These are phyloP conservation scores for Margaritifera margaritifera DNA, from an alignment of 2,888 invertebrate genomes.

Conservation along the genomic window DNA sequence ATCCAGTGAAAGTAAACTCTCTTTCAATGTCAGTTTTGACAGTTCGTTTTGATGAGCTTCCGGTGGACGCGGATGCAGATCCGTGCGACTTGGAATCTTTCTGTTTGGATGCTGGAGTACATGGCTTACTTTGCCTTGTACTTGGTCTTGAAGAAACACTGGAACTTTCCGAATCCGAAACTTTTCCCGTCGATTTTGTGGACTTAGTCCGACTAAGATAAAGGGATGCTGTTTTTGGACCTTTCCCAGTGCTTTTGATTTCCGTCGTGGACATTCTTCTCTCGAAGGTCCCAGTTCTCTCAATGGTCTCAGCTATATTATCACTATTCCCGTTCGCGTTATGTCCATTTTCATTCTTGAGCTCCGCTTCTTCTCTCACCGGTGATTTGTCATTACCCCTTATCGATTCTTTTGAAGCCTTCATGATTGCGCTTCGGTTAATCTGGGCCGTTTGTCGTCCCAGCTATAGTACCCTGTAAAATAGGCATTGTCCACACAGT, in stretches of 20 bases:
- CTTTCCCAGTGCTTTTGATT: conserved; percentile 28
- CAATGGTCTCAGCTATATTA: no score
- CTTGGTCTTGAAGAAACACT: not conserved
- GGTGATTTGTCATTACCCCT: no score
- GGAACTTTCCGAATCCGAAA: not conserved
- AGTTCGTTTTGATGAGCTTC: conserved; percentile 10
- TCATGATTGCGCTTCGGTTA: no score
- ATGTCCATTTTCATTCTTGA: no score
- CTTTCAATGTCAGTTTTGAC: conserved; percentile 15
- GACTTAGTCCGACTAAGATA: conserved; percentile 44
- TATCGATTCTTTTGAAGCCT: no score
- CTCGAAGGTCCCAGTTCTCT: no score
- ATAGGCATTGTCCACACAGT: no score
- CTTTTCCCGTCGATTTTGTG: conserved; percentile 10
- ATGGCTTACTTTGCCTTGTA: not conserved
- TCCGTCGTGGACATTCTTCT: conserved; percentile 11
- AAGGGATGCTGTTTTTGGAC: conserved; percentile 37
- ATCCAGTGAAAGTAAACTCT: conserved; percentile 59
- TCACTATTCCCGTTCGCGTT: no score
- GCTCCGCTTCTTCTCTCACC: no score
- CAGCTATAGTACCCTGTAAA: no score
- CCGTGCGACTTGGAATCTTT: not conserved
- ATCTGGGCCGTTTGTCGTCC: no score
- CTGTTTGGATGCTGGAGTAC: not conserved
- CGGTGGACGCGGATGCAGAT: not conserved